Percentiles rank a stretch among this genome's conserved stretches.
These are phyloP conservation scores for Menidia beryllina DNA, from an alignment of 2,113 vertebrate species.

Conservation along the genomic window DNA sequence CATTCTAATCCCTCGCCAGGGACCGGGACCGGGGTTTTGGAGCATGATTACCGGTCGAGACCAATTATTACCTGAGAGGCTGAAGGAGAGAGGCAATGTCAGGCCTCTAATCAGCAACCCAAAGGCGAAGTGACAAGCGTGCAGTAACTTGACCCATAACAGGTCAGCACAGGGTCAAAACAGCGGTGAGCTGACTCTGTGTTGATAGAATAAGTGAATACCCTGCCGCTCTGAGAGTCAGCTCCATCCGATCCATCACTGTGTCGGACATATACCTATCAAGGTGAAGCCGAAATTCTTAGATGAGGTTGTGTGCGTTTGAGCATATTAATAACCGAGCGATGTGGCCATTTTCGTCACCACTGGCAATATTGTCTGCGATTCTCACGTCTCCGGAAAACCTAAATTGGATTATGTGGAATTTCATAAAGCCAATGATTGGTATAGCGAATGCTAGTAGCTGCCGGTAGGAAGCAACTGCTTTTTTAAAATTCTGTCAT, in stretches of 20 bases:
- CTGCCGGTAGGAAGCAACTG: slow-evolving; percentile 52
- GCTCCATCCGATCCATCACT: slow-evolving; percentile 55
- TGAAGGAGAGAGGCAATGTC: slow-evolving; percentile 71
- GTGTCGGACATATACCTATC: slow-evolving; percentile 60
- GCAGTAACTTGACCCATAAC: slow-evolving; percentile 52
- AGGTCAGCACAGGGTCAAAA: slow-evolving; percentile 57
- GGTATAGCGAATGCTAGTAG: slow-evolving; percentile 48
- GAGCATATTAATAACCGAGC: slow-evolving; percentile 31
- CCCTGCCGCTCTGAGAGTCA: slow-evolving; percentile 24
- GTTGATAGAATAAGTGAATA: slow-evolving; percentile 40
- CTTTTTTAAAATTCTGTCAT: slow-evolving; percentile 70
- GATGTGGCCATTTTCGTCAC: slow-evolving; percentile 56
- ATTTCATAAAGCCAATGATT: slow-evolving; percentile 51
- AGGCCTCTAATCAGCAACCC: slow-evolving; percentile 45
- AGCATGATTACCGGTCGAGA: slow-evolving; percentile 68
- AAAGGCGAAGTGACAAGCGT: slow-evolving; percentile 62
- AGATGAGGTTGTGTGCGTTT: slow-evolving; percentile 23
- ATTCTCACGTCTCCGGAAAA: slow-evolving; percentile 67
- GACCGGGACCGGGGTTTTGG: slow-evolving; percentile 68
- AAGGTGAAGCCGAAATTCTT: slow-evolving; percentile 17
- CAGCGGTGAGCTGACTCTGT: slow-evolving; percentile 50
- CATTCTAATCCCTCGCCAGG: slow-evolving; percentile 64
- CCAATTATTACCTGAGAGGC: slow-evolving; percentile 72
- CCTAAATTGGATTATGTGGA: slow-evolving; percentile 67
- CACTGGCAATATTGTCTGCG: slow-evolving; percentile 59